phyloP scores from a whole-genome alignment of 2,888 invertebrate genomes.

The Melanotus villosus region DNA sequence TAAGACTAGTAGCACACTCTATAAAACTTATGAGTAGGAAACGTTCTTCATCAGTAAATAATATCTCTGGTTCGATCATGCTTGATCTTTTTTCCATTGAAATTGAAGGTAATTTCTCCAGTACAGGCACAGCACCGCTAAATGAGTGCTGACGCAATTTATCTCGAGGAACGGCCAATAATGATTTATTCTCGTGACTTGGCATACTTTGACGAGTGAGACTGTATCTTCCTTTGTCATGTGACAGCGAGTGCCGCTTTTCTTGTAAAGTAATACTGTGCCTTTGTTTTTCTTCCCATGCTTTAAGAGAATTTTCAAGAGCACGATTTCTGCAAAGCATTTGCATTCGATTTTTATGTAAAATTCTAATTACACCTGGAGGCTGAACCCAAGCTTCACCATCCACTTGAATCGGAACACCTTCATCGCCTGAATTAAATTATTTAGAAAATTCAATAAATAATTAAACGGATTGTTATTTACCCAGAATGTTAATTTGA shows the following conservation, averaged over 20 bases:
- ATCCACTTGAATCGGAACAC: constrained; percentile 96
- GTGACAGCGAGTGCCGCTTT: constrained; percentile 66
- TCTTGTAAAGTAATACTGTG: constrained; percentile 71
- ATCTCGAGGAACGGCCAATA: constrained; percentile 65
- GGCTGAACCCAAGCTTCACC: constrained; percentile 99
- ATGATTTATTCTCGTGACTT: constrained; percentile 64
- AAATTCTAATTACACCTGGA: constrained; percentile 94
- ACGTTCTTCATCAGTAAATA: constrained; percentile 77
- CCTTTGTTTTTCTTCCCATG: constrained; percentile 89
- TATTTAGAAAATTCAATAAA: not conserved
- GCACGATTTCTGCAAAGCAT: constrained; percentile 94
- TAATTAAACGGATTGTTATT: constrained; percentile 46
- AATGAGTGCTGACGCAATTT: constrained; percentile 67
- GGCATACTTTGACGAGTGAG: constrained; percentile 67
- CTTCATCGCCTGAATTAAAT: constrained; percentile 77
- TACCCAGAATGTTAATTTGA: constrained; percentile 93
- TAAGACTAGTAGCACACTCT: constrained; percentile 87
- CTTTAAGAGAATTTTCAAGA: constrained; percentile 89
- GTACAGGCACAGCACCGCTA: constrained; percentile 63
- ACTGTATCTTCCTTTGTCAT: constrained; percentile 65
- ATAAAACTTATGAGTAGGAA: constrained; percentile 83
- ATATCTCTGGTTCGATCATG: constrained; percentile 64
- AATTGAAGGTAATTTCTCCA: constrained; percentile 43
- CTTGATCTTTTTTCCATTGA: constrained; percentile 51
- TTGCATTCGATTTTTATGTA: constrained; percentile 97